Base-by-base conservation (phyloP, 2,888 invertebrate species). In the Orthonychiurus folsomi region DNA sequence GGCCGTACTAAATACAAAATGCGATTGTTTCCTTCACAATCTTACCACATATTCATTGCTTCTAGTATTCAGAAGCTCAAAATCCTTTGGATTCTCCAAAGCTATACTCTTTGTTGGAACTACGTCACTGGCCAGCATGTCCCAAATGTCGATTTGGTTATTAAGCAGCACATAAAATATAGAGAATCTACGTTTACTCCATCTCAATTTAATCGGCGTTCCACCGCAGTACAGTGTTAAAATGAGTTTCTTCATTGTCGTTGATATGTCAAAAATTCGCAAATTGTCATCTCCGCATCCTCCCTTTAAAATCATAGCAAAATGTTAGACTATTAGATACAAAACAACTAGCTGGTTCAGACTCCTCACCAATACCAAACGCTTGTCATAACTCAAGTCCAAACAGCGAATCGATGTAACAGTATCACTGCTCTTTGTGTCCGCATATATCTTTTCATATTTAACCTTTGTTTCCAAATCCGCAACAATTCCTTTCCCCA, bases 401-500 rank as follows among this genome's bases (percentile, higher is more conserved):
- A 37, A 37, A 37, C 9, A 37, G 15, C 15, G 5, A 15, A 37
- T 15, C 15, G 37, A 9, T 9, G 37, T 37, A 9, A 37, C 15
- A 15, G 37, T 9, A 37, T 37, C 9, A 15, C 9, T 37, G 9
- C 15, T 37, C 5, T 37, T 37, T 15, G 9, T 37, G 15, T 37
- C 15, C 15, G 37, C 37, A 37, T 37, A 37, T 5, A 37, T 37
- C 37, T 37, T 37, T 37, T 5, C 37, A 37, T 37, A 15, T 37
- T 37, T 37, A n/a, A n/a, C n/a, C n/a, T n/a, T n/a, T 37, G 37
- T 9, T 9, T 37, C 15, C 9, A 37, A 5, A 37, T 37, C 37
- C 37, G 5, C 37, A 37, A 37, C 15, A 9, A 15, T 37, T 52
- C 52, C 52, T 23, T 52, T 52, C n/a, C 52, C 52, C 52, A 52